Percentiles rank a stretch among this genome's conserved stretches.
Conservation (phyloP, 2,113 vertebrate species). For the Megatriorchis doriae region DNA sequence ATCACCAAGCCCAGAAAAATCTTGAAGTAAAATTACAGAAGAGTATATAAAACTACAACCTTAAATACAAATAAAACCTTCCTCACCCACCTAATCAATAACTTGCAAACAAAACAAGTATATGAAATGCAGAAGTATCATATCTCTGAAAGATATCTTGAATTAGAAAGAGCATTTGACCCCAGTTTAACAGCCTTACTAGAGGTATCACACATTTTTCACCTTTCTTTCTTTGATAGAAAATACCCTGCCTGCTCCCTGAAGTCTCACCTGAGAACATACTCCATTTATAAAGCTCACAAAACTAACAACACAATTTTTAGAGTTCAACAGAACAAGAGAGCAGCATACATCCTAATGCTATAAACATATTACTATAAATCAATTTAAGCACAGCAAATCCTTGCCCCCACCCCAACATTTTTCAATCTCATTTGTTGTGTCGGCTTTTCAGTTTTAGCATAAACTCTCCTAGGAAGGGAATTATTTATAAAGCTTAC, state of each 20-base stretch:
- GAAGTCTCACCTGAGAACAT: neutral
- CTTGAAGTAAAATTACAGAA: neutral
- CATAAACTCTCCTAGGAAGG: neutral
- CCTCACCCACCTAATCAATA: neutral
- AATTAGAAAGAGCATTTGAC: neutral
- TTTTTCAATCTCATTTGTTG: neutral
- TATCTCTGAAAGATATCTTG: neutral
- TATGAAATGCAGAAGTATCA: neutral
- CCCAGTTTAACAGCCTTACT: neutral
- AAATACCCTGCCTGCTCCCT: neutral
- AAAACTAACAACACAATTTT: neutral
- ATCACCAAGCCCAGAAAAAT: neutral
- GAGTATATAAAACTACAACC: neutral
- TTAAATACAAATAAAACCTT: neutral
- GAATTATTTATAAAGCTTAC: neutral
- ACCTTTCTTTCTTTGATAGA: neutral
- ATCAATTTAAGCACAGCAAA: neutral
- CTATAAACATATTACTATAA: neutral
- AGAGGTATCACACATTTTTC: neutral
- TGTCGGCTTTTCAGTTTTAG: neutral
- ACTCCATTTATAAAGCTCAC: neutral
- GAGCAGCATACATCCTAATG: neutral
- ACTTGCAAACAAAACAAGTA: neutral
- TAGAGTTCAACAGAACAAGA: neutral
- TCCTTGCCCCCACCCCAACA: neutral